Conservation (phyloP, 2,888 invertebrate genomes). For the Troglohyphantes excavatus region DNA sequence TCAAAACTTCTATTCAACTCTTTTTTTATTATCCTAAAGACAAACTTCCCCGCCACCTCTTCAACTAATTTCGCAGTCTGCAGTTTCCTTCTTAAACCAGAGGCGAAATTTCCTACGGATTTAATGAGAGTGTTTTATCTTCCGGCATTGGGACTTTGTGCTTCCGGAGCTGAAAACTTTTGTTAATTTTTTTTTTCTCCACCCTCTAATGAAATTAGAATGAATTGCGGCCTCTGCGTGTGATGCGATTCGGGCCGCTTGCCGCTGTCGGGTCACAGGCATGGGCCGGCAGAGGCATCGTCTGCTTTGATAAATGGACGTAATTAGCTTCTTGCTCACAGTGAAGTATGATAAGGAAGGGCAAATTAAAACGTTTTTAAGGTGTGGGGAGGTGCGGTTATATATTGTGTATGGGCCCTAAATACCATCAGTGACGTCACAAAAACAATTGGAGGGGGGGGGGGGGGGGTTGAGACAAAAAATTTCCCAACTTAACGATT, state of each 20-base stretch:
- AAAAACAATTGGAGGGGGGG: no score
- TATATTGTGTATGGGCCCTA: no score
- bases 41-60: not conserved
- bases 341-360: not conserved
- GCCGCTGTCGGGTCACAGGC: no score
- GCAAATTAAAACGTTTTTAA: not conserved
- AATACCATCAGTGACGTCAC: no score
- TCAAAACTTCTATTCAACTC: not conserved
- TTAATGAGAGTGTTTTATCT: slow-evolving; percentile 1
- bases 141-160: not conserved
- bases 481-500: no score
- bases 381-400: not conserved
- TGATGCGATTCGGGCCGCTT: no score
- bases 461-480: no score
- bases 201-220: not conserved
- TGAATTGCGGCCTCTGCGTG: not conserved
- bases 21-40: not conserved
- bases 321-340: not conserved
- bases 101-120: not conserved
- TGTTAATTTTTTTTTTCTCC: not conserved
- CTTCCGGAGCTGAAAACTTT: not conserved
- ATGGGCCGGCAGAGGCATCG: not conserved
- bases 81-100: not conserved
- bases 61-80: not conserved
- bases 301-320: not conserved